Percentiles rank a stretch among this genome's conserved stretches.
phyloP scores from a whole-genome alignment of 2,797 vertebrate species.

The Myiothlypis coronata region DNA sequence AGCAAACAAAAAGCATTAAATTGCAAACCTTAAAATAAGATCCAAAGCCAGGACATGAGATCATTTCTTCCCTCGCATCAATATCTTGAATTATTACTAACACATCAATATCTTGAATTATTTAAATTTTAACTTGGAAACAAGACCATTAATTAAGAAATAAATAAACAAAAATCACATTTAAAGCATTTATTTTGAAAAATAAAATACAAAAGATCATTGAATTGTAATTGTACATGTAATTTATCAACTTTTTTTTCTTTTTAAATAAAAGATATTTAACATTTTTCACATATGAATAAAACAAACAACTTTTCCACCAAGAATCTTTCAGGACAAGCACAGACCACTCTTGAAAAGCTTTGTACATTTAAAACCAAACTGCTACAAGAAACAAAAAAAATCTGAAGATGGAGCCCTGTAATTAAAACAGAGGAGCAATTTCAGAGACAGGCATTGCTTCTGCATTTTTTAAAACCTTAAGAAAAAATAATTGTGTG shows the following conservation, averaged over 20 bases:
- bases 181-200: conserved; percentile 85
- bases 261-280: conserved; percentile 76
- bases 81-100: not conserved
- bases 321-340: conserved; percentile 1
- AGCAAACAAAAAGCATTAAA: not conserved
- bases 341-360: conserved; percentile 33
- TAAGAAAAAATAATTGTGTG: not conserved
- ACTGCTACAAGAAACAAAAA: not conserved
- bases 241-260: conserved; percentile 56
- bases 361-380: not conserved
- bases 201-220: conserved; percentile 84
- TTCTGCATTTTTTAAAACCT: not conserved
- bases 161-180: conserved; percentile 36
- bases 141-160: not conserved
- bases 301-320: conserved; percentile 59
- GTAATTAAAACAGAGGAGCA: not conserved
- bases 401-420: not conserved
- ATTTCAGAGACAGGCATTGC: not conserved
- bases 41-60: not conserved
- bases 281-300: conserved; percentile 63
- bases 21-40: not conserved
- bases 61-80: not conserved
- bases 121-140: not conserved
- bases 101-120: not conserved
- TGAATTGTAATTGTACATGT: conserved; percentile 73